phyloP scores from a whole-genome alignment of 2,113 vertebrate species.

The Gavia stellata region DNA sequence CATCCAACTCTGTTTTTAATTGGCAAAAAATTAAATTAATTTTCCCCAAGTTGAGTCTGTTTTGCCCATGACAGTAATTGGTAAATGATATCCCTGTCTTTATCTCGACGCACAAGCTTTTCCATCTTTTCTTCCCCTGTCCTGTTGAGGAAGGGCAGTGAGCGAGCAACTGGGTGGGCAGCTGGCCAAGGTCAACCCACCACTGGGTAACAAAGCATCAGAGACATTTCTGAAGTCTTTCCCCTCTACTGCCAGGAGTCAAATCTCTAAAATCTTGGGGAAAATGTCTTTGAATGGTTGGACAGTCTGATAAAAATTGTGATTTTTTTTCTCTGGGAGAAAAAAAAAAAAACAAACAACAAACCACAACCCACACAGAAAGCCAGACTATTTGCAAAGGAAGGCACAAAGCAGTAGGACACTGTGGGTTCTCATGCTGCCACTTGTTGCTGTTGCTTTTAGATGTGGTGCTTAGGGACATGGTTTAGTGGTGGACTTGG shows the following conservation, averaged over 20 bases:
- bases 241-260: not conserved
- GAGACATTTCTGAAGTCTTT: not conserved
- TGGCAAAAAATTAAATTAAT: not conserved
- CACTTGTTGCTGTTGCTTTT: not conserved
- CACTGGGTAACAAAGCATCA: not conserved
- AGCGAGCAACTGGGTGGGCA: not conserved
- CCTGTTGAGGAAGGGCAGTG: not conserved
- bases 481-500: too few relatives aligned
- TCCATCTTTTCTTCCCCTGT: not conserved
- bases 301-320: not conserved
- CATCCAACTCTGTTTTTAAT: not conserved
- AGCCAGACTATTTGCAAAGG: not conserved
- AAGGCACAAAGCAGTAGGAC: not conserved
- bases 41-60: not conserved
- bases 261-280: not conserved
- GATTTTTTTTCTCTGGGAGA: not conserved
- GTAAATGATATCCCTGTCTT: not conserved
- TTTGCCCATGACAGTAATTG: not conserved
- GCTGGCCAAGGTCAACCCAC: not conserved
- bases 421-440: accelerated
- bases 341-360: not conserved
- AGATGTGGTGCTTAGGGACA: too few relatives aligned
- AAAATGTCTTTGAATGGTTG: not conserved
- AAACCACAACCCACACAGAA: not conserved
- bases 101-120: not conserved